Conservation (phyloP, 2,797 vertebrate species). For the Anolis apletophallus region DNA sequence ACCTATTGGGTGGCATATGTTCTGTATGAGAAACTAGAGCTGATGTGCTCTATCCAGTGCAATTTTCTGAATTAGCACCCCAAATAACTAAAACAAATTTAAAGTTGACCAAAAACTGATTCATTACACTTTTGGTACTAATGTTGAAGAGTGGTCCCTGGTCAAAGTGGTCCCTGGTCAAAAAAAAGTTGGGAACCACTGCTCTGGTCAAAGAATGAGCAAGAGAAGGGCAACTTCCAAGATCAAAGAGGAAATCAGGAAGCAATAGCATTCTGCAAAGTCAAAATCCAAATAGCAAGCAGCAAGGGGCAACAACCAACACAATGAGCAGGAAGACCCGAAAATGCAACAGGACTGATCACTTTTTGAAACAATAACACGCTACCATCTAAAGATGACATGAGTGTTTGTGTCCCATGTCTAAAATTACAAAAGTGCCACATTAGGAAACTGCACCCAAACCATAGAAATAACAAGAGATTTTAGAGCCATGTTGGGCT, state of each 20-base stretch:
- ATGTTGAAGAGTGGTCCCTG: too few species aligned
- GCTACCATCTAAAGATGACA: neutral
- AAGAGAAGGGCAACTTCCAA: neutral
- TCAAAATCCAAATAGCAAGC: neutral
- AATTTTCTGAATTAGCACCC: too few species aligned
- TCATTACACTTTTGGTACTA: too few species aligned
- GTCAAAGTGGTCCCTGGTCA: too few species aligned
- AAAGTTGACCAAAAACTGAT: too few species aligned
- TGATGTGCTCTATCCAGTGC: too few species aligned
- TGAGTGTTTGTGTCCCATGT: too few species aligned
- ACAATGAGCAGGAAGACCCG: neutral
- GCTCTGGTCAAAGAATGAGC: neutral
- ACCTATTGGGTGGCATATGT: too few species aligned
- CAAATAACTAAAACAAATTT: too few species aligned
- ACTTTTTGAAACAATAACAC: neutral
- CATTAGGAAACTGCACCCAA: neutral
- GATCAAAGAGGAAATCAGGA: neutral
- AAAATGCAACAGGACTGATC: neutral
- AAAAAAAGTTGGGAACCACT: too few species aligned
- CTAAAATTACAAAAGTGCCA: neutral
- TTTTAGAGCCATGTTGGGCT: neutral
- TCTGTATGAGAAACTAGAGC: too few species aligned
- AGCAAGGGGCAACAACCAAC: neutral
- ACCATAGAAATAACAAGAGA: neutral
- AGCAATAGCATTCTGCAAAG: neutral